Conservation (phyloP, 2,888 invertebrate species). For the Microctonus hyperodae region DNA sequence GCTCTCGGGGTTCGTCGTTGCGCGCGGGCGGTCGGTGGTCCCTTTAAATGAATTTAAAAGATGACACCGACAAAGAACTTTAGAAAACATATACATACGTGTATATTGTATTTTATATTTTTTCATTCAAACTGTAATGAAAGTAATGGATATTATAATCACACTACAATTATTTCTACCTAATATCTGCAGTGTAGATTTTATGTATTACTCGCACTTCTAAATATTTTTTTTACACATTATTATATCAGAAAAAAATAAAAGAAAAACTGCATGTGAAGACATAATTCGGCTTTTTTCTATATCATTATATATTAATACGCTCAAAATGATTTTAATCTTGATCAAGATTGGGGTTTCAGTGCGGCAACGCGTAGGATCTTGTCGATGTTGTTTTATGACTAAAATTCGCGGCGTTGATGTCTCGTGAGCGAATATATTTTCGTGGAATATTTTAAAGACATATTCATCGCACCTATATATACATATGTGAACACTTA, state of each 20-base stretch:
- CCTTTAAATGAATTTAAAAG: slow-evolving; percentile 57
- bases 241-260: background rate
- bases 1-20: slow-evolving; percentile 1
- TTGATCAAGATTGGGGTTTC: background rate
- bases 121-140: slow-evolving; percentile 27
- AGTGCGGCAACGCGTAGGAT: background rate
- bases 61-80: slow-evolving; percentile 53
- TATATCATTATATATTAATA: slow-evolving; percentile 6
- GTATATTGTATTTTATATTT: too few species aligned
- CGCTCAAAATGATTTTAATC: slow-evolving; percentile 7
- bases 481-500: background rate
- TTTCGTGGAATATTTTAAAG: slow-evolving; percentile 6
- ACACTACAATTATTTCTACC: background rate
- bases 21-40: slow-evolving; percentile 53
- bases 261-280: slow-evolving; percentile 14
- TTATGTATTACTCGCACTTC: background rate
- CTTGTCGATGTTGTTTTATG: slow-evolving; percentile 9
- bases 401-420: background rate
- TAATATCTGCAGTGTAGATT: background rate
- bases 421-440: slow-evolving; percentile 4
- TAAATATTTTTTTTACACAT: background rate
- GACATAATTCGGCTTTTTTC: slow-evolving; percentile 19
- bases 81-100: background rate
- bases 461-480: slow-evolving; percentile 10
- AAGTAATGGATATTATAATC: slow-evolving; percentile 18